These are phyloP conservation scores for Hydrolagus affinis DNA, from an alignment of 2,113 vertebrate species.

Conservation along the genomic window DNA sequence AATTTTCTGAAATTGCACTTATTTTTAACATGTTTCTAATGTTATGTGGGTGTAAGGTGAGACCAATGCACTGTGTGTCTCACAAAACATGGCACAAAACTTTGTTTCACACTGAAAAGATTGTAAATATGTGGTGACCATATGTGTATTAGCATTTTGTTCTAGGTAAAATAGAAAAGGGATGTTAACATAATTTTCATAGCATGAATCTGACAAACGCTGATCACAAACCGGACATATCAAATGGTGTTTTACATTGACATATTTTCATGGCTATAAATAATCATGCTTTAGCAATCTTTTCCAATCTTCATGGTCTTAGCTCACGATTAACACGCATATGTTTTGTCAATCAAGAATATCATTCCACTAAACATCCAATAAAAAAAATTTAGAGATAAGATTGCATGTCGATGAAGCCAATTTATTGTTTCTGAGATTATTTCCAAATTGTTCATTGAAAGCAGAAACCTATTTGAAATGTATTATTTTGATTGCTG, in stretches of 20 bases:
- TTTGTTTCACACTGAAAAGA: conserved; percentile 43
- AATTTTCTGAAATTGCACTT: neutral
- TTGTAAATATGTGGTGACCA: conserved; percentile 46
- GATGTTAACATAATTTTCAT: conserved; percentile 54
- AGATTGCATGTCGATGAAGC: neutral
- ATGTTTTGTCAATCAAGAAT: neutral
- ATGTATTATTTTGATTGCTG: neutral
- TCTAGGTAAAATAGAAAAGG: conserved; percentile 48
- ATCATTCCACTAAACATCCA: neutral
- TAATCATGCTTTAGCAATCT: conserved; percentile 50
- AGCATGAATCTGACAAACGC: conserved; percentile 56
- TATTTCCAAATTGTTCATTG: neutral
- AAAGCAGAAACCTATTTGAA: neutral
- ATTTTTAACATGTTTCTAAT: neutral
- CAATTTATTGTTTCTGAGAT: neutral
- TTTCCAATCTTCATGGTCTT: conserved; percentile 56
- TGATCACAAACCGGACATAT: conserved; percentile 61
- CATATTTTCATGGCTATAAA: conserved; percentile 63
- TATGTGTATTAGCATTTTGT: conserved; percentile 39
- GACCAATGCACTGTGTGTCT: neutral
- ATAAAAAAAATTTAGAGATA: neutral
- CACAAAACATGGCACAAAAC: conserved; percentile 1
- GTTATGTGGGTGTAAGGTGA: neutral
- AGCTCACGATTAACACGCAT: conserved; percentile 54
- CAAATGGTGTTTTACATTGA: conserved; percentile 56